Evolutionary conservation across 2,888 invertebrate genomes (phyloP).

Genomic region (Rapana venosa): DNA sequence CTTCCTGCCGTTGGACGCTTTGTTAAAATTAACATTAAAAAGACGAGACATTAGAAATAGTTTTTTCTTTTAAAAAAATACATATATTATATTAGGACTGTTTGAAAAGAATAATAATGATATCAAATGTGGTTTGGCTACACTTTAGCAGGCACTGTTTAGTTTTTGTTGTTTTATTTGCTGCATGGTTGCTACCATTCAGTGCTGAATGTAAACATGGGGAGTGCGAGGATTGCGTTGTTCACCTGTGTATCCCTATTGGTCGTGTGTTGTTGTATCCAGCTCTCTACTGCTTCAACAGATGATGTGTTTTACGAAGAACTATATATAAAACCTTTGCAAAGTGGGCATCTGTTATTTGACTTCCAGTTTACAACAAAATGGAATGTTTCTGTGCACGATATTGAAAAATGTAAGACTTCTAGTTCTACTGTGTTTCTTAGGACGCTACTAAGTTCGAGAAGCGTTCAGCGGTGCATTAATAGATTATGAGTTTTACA

Average conservation of each 20-base stretch:
- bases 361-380: conserved; percentile 94
- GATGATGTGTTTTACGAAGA: conserved; percentile 91
- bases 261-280: conserved; percentile 31
- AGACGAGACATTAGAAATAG: no score
- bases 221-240: conserved; percentile 18
- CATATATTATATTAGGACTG: background rate
- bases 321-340: conserved; percentile 90
- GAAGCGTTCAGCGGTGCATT: no score
- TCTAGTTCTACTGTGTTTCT: background rate
- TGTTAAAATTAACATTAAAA: no score
- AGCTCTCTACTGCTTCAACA: background rate
- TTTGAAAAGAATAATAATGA: no score
- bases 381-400: conserved; percentile 82
- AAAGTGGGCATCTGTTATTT: conserved; percentile 90
- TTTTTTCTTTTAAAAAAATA: background rate
- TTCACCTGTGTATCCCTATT: background rate
- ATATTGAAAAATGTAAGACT: conserved; percentile 64
- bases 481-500: no score
- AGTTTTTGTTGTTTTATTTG: background rate
- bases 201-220: conserved; percentile 45
- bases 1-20: no score
- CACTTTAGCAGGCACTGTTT: no score
- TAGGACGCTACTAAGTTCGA: no score
- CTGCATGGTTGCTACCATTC: conserved; percentile 22
- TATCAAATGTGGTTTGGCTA: background rate